A percentile compares a stretch with the other conserved stretches of the same genome.
Evolutionary conservation across 2,888 invertebrate species (phyloP).

Genomic region (Yponomeuta cagnagella): DNA sequence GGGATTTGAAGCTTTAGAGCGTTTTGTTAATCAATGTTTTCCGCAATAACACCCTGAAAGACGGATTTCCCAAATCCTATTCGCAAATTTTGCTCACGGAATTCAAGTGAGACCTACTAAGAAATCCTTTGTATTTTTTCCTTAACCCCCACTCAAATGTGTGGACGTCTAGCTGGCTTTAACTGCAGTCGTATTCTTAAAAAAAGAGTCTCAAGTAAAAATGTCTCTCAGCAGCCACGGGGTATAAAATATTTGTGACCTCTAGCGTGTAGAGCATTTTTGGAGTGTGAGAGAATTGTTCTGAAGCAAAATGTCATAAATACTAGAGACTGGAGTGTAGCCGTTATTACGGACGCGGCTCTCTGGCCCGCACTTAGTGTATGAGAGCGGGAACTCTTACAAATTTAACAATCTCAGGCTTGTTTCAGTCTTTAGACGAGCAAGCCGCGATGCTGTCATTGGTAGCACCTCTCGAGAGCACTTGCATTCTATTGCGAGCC

Average conservation of each 20-base stretch:
- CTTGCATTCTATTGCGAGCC: slow-evolving; percentile 19
- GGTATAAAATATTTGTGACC: not conserved
- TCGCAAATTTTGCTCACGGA: not conserved
- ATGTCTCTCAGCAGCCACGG: not conserved
- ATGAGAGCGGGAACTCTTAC: slow-evolving; percentile 28
- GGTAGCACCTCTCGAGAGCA: slow-evolving; percentile 18
- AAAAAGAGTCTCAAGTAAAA: not conserved
- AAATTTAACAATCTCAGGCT: slow-evolving; percentile 34
- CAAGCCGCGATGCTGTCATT: slow-evolving; percentile 17
- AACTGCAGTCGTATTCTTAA: not conserved
- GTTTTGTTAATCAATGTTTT: not conserved
- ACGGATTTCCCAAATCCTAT: not conserved
- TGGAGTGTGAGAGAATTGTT: not conserved
- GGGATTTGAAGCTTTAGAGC: too few species aligned
- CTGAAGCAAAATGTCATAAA: slow-evolving; percentile 5
- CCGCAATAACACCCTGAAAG: not conserved
- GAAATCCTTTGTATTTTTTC: not conserved
- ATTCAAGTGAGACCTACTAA: not conserved
- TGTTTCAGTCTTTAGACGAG: slow-evolving; percentile 26
- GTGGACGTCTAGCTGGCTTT: not conserved
- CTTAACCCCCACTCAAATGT: not conserved
- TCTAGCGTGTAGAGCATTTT: not conserved
- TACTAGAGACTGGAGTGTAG: slow-evolving; percentile 1
- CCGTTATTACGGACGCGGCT: not conserved
- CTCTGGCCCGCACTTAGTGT: not conserved